A percentile compares a stretch with the other conserved stretches of the same genome.
phyloP scores from a whole-genome alignment of 2,797 vertebrate species.

The Podarcis siculus region DNA sequence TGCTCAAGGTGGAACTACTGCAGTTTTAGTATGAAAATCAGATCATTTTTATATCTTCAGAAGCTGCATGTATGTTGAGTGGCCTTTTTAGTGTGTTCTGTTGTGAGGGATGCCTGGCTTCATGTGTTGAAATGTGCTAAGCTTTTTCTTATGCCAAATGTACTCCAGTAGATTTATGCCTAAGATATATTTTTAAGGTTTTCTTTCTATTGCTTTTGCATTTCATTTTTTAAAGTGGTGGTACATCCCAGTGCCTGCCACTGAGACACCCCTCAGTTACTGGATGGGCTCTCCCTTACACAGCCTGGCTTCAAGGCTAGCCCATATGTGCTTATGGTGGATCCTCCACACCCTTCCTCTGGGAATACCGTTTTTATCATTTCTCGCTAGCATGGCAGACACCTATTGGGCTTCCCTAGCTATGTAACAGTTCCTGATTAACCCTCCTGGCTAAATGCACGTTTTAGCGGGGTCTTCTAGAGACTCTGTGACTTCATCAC shows the following conservation, averaged over 20 bases:
- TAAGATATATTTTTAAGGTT: conserved; percentile 47
- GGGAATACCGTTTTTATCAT: conserved; percentile 52
- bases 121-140: conserved; percentile 45
- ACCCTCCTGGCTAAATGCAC: conserved; percentile 8
- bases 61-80: conserved; percentile 60
- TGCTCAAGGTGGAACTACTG: conserved; percentile 78
- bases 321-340: conserved; percentile 55
- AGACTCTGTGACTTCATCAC: conserved; percentile 29
- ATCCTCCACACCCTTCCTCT: conserved; percentile 60
- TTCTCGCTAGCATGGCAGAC: not conserved
- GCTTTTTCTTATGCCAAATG: conserved; percentile 46
- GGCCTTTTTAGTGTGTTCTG: conserved; percentile 68
- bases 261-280: conserved; percentile 49
- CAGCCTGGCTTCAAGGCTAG: conserved; percentile 46
- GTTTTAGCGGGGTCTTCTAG: not conserved
- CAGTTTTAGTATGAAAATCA: conserved; percentile 72
- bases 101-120: conserved; percentile 40
- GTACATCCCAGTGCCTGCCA: conserved; percentile 61
- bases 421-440: conserved; percentile 28
- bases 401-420: conserved; percentile 22
- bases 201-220: conserved; percentile 44
- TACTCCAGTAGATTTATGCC: not conserved
- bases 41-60: conserved; percentile 64
- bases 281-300: conserved; percentile 69
- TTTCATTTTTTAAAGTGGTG: conserved; percentile 54